Base-by-base conservation (phyloP, 1,140 invertebrate species). In the Magallana angulata region DNA sequence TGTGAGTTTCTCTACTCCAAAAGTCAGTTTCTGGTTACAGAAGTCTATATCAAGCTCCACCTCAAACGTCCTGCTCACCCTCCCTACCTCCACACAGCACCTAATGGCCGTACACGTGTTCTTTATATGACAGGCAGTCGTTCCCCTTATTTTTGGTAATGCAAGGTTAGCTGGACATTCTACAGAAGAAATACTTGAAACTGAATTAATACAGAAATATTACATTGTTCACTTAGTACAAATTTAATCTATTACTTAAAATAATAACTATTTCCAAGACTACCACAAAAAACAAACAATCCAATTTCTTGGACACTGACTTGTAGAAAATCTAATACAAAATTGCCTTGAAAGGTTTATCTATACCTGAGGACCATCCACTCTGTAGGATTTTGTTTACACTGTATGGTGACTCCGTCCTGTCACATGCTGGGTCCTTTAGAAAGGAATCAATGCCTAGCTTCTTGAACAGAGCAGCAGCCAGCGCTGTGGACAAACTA, bases 1-100 rank as follows among this genome's bases (percentile, higher is more conserved):
- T 84, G 82, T 84, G 7, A 84, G 30, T n/a, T 84, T 59, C 18
- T 84, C 82, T 24, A 84, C 56, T 24, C 24, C 57, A 84, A 84
- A 84, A 0, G 57, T 62, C 82, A 84, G 16, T 58, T 62, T 59
- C 30, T 59, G 57, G 30, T 62, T 59, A 62, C 82, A 84, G 82
- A 58, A 84, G 57, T 84, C 82, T 9, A 84, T 59, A n/a, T 84
- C 59, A 12, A 84, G 24, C n/a, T 36, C 82, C 7, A 62, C 14
- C 18, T 84, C 82, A 84, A 84, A 84, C 1, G 82, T 62, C 57
- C 68, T 76, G 68, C 68, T 76, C 2, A 82, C 81, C n/a, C 57
- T 82, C 16, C 82, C 30, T 62, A 57, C 68, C 57, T 84, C 82
- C 1, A 62, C 82, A 48, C 82, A 84, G 30, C 57, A 59, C 9